Percentiles rank a stretch among this genome's conserved stretches.
Evolutionary conservation across 2,888 invertebrate species (phyloP).

Genomic region (Mallateleia sp.): DNA sequence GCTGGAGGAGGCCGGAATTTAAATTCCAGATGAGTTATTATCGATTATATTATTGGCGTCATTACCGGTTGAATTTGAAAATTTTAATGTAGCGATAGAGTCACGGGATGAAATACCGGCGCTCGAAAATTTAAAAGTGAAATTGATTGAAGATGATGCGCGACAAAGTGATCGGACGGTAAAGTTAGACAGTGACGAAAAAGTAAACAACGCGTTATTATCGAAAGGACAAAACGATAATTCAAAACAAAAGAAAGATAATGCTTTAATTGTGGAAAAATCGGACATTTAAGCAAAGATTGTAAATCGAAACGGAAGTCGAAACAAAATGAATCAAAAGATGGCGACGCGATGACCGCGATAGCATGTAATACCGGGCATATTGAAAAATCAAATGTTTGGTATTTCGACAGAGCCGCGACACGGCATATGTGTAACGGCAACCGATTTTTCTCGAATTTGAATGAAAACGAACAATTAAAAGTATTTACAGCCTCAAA

Average conservation of each 20-base stretch:
- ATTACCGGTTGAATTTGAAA: too few species aligned
- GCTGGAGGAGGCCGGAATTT: too few species aligned
- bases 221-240: constrained; percentile 3
- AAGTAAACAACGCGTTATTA: too few species aligned
- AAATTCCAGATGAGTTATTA: too few species aligned
- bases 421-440: constrained; percentile 23
- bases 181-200: too few species aligned
- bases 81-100: too few species aligned
- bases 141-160: too few species aligned
- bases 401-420: constrained; percentile 37
- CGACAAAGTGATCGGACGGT: too few species aligned
- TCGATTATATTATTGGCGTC: too few species aligned
- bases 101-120: too few species aligned
- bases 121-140: too few species aligned
- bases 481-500: constrained; percentile 24
- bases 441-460: background rate
- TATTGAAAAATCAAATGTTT: constrained; percentile 14
- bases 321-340: constrained; percentile 5
- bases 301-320: background rate
- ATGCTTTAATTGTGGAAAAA: constrained; percentile 12
- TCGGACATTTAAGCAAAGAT: background rate
- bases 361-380: constrained; percentile 18
- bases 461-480: background rate
- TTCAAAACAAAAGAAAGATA: constrained; percentile 13
- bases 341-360: constrained; percentile 1